Percentiles rank a stretch among this genome's conserved stretches.
Conservation (phyloP, 2,113 vertebrate species). For the Calyptommatus sinebrachiatus region DNA sequence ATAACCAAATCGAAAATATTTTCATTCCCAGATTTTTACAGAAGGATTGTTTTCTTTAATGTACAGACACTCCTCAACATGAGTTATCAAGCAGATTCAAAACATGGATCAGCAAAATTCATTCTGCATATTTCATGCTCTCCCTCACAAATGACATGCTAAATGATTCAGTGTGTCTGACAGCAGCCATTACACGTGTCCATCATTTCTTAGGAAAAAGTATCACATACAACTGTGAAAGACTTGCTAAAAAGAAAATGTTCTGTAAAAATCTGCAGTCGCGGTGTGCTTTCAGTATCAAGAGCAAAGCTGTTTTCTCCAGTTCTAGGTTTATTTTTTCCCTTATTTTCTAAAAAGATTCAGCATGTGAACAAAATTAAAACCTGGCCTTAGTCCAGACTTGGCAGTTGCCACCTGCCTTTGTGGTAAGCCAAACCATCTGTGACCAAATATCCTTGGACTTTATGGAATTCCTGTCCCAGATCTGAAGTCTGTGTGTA, state of each 20-base stretch:
- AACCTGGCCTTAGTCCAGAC: background rate
- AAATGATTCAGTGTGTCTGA: conserved; percentile 15
- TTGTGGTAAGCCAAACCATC: conserved; percentile 11
- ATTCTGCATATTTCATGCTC: background rate
- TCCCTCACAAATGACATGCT: background rate
- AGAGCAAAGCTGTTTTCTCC: background rate
- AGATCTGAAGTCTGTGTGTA: background rate
- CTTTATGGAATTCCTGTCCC: background rate
- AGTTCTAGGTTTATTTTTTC: background rate
- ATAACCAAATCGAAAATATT: conserved; percentile 2
- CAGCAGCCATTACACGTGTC: background rate
- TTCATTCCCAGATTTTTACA: conserved; percentile 17
- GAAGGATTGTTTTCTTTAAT: background rate
- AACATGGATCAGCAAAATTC: conserved; percentile 58
- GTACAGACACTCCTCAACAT: conserved; percentile 29
- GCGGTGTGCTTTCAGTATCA: background rate
- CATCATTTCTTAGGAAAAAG: background rate
- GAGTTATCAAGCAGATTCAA: conserved; percentile 39
- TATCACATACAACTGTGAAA: background rate
- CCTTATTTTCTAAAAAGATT: background rate
- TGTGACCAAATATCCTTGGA: conserved; percentile 3
- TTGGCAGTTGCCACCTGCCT: conserved; percentile 5
- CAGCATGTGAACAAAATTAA: conserved; percentile 11
- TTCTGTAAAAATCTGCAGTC: background rate
- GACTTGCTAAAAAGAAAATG: conserved; percentile 1